Evolutionary conservation across 2,113 vertebrate species (phyloP), one percentile per base, ranked within the genome.

Genomic region (Tricholaema leucomelas): DNA sequence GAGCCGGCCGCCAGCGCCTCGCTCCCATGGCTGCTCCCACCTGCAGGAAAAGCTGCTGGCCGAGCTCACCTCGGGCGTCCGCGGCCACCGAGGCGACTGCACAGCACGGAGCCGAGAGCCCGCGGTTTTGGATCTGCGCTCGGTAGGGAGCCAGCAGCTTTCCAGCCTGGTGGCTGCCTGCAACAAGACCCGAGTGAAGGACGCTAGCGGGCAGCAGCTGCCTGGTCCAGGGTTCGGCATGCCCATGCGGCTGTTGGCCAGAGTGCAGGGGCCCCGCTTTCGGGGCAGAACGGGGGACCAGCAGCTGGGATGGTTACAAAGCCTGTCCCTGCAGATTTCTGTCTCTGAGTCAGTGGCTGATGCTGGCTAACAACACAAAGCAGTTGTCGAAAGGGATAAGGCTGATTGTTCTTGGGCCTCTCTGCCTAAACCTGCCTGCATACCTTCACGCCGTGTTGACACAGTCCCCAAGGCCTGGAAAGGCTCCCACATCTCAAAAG

Each of bases 381-480:
- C 77, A 75, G 65, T 12, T 88, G 58, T 78, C 4, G 0, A 61
- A 92, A 88, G 42, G 35, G 38, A 4, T 90, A 60, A 88, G 18
- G 88, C 77, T 94, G 88, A 84, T 55, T 81, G 74, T 81, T 96
- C 83, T 71, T 64, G 70, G 91, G 60, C 69, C 69, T 67, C 60
- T 78, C 61, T 91, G 73, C 65, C 83, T 86, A 74, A 86, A 93
- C 88, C 65, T 94, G 86, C 52, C 81, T 88, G 81, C 88, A 90
- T 90, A 87, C 74, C 77, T 94, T 91, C 91, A 72, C 0, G 1
- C 65, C 63, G 60, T 23, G 44, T 70, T 75, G 46, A 60, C 77
- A 76, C 36, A 59, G 84, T 89, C 89, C 85, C 75, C 75, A 85
- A 82, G 60, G 72, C 55, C 58, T 87, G 81, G 81, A 91, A 89